Conservation (phyloP, 2,888 invertebrate species). For the Notodonta ziczac region DNA sequence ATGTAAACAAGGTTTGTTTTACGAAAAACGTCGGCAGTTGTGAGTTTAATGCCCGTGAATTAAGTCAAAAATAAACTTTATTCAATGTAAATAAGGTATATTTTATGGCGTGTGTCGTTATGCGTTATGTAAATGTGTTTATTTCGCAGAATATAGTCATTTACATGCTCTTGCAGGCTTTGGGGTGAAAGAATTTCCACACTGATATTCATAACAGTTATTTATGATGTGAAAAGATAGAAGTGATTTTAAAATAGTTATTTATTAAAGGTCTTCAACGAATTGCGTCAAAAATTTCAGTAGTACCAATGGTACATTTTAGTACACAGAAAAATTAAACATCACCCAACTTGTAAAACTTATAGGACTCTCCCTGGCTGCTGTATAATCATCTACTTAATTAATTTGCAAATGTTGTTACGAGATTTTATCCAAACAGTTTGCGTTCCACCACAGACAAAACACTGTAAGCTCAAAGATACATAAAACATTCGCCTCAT, state of each 20-base stretch:
- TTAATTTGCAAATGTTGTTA: too few species aligned
- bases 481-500: slow-evolving; percentile 1
- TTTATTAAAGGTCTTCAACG: neutral
- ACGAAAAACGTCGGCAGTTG: slow-evolving; percentile 10
- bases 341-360: too few species aligned
- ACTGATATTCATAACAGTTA: slow-evolving; percentile 35
- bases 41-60: slow-evolving; percentile 8
- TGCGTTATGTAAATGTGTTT: slow-evolving; percentile 14
- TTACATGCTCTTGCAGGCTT: slow-evolving; percentile 6
- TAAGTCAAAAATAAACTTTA: slow-evolving; percentile 1
- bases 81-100: slow-evolving; percentile 9
- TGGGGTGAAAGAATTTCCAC: slow-evolving; percentile 10
- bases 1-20: slow-evolving; percentile 15
- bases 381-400: too few species aligned
- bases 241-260: neutral
- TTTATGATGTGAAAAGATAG: slow-evolving; percentile 8
- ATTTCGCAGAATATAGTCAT: slow-evolving; percentile 20
- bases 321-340: too few species aligned
- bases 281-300: too few species aligned
- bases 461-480: neutral
- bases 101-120: slow-evolving; percentile 19
- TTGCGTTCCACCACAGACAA: neutral
- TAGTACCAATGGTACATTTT: too few species aligned
- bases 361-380: too few species aligned
- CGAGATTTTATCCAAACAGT: neutral